Conservation (phyloP, 2,888 invertebrate species). For the Macrophya alboannulata region DNA sequence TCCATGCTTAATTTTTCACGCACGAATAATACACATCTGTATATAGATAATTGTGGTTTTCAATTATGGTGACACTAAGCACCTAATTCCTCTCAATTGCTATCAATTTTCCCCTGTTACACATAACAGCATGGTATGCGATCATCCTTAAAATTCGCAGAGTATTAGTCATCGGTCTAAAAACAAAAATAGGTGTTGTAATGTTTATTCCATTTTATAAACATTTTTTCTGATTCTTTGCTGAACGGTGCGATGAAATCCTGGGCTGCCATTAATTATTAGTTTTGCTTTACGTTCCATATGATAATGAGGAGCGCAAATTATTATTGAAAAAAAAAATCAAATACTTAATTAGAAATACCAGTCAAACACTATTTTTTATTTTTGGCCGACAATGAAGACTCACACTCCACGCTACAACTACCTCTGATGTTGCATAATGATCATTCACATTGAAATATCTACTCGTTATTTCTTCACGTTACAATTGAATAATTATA, state of each 20-base stretch:
- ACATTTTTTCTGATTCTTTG: constrained; percentile 9
- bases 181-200: constrained; percentile 28
- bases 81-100: constrained; percentile 28
- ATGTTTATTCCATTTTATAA: constrained; percentile 6
- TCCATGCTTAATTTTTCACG: neutral
- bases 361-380: constrained; percentile 6
- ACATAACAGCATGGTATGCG: constrained; percentile 18
- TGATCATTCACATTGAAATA: neutral
- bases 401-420: neutral
- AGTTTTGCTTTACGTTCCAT: constrained; percentile 6
- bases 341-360: neutral
- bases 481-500: constrained; percentile 27
- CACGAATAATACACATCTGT: constrained; percentile 8
- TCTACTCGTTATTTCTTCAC: neutral
- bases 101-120: constrained; percentile 27
- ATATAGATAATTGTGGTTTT: neutral
- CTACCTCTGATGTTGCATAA: neutral
- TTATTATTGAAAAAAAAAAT: constrained; percentile 3
- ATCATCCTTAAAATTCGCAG: constrained; percentile 29
- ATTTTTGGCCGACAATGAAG: neutral
- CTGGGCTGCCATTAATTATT: neutral
- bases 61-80: constrained; percentile 7
- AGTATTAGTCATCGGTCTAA: constrained; percentile 37
- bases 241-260: neutral
- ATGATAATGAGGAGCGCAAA: neutral